Conservation (phyloP, 2,888 invertebrate species). For the Lacanobia wlatinum region DNA sequence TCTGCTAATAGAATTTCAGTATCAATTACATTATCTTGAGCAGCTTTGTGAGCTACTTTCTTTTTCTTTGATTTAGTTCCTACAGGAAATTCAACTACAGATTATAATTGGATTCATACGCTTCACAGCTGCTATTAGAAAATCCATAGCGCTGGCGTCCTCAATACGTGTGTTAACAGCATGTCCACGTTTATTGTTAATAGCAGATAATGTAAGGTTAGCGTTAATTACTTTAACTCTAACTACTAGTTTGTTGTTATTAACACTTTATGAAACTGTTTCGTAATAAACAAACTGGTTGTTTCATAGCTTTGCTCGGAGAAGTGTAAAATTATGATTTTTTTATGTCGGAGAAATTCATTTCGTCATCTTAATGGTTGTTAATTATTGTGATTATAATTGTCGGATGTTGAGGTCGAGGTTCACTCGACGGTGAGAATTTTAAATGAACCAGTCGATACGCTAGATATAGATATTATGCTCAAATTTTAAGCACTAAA, state of each 20-base stretch:
- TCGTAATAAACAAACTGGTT: slow-evolving; percentile 66
- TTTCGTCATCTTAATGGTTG: slow-evolving; percentile 58
- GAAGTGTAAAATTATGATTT: slow-evolving; percentile 55
- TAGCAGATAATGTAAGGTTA: slow-evolving; percentile 77
- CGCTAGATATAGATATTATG: neutral
- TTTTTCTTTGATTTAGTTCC: slow-evolving; percentile 29
- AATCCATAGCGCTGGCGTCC: slow-evolving; percentile 44
- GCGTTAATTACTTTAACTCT: slow-evolving; percentile 78
- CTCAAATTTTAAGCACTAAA: neutral
- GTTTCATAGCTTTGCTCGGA: slow-evolving; percentile 42
- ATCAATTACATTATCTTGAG: slow-evolving; percentile 16
- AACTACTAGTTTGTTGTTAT: slow-evolving; percentile 76
- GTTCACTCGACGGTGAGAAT: slow-evolving; percentile 45
- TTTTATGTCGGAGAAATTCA: slow-evolving; percentile 60
- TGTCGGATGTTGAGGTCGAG: slow-evolving; percentile 43
- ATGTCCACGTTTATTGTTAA: slow-evolving; percentile 77
- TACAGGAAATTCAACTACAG: slow-evolving; percentile 38
- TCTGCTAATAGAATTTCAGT: neutral
- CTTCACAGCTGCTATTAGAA: slow-evolving; percentile 47
- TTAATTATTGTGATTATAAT: slow-evolving; percentile 63
- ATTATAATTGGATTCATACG: slow-evolving; percentile 40
- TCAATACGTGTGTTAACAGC: slow-evolving; percentile 54
- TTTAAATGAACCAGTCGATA: neutral
- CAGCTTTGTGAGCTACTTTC: slow-evolving; percentile 37
- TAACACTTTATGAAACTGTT: slow-evolving; percentile 77